Percentiles rank a stretch among this genome's conserved stretches.
These are phyloP conservation scores for Manduca sexta DNA, from an alignment of 1,140 invertebrate species.

Conservation along the genomic window DNA sequence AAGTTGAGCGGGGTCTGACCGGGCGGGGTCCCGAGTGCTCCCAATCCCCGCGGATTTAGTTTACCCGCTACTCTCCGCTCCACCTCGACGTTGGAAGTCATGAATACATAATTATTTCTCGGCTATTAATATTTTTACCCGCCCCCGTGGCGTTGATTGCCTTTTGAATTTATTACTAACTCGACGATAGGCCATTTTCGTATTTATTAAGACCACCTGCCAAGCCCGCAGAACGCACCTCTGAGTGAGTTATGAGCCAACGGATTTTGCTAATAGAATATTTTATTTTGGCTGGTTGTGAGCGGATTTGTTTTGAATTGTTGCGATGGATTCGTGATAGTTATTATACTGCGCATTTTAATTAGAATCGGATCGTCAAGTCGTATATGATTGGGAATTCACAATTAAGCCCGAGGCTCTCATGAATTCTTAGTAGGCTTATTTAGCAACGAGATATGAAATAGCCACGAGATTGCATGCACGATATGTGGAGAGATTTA, in stretches of 20 bases:
- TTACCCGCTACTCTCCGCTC: slow-evolving; percentile 31
- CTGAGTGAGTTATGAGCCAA: slow-evolving; percentile 61
- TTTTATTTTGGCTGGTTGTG: slow-evolving; percentile 59
- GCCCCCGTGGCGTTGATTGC: slow-evolving; percentile 67
- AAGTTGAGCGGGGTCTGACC: background rate
- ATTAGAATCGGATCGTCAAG: too few relatives aligned
- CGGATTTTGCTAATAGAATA: slow-evolving; percentile 69
- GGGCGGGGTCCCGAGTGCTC: slow-evolving; percentile 4
- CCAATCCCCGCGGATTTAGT: slow-evolving; percentile 41
- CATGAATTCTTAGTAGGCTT: slow-evolving; percentile 8
- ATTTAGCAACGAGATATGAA: background rate
- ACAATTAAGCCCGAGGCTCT: slow-evolving; percentile 1
- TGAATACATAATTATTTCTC: slow-evolving; percentile 71
- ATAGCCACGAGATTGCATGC: slow-evolving; percentile 5
- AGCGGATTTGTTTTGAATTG: slow-evolving; percentile 11
- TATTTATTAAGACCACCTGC: slow-evolving; percentile 73
- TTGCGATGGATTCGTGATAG: background rate
- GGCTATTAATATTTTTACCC: slow-evolving; percentile 70
- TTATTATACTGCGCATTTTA: too few relatives aligned
- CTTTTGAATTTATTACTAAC: slow-evolving; percentile 72
- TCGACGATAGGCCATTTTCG: slow-evolving; percentile 63
- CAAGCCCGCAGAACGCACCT: slow-evolving; percentile 46
- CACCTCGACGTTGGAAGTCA: slow-evolving; percentile 44
- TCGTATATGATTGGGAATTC: slow-evolving; percentile 5
- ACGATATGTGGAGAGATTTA: background rate